phyloP scores from a whole-genome alignment of 2,888 invertebrate species.

The Odontomyia ornata region DNA sequence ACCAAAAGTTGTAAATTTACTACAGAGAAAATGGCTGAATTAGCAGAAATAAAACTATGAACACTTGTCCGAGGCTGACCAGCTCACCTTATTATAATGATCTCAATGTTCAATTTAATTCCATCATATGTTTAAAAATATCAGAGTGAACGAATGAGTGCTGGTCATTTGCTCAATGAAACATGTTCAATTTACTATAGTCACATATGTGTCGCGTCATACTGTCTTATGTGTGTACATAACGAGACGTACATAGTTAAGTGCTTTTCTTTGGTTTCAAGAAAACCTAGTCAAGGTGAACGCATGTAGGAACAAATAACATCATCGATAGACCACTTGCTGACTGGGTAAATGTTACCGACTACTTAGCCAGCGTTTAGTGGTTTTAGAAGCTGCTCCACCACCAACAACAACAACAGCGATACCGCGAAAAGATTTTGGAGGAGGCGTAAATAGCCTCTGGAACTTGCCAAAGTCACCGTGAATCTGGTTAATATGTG shows the following conservation, averaged over 20 bases:
- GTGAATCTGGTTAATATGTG: neutral
- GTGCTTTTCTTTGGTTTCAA: slow-evolving; percentile 2
- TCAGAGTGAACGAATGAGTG: neutral
- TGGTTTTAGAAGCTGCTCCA: neutral
- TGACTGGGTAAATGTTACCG: neutral
- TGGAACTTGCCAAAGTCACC: neutral
- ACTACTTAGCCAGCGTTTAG: neutral
- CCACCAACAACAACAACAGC: neutral
- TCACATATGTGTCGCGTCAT: neutral
- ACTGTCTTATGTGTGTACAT: neutral
- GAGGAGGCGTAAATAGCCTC: slow-evolving; percentile 34
- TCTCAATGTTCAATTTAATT: neutral
- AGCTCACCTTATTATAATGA: neutral
- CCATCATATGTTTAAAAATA: slow-evolving; percentile 15
- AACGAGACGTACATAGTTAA: neutral
- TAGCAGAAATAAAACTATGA: neutral
- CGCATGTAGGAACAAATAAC: slow-evolving; percentile 35
- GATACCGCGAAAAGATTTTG: neutral
- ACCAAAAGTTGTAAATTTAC: neutral
- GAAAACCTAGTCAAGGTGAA: slow-evolving; percentile 42
- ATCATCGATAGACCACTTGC: slow-evolving; percentile 17
- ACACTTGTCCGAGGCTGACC: neutral
- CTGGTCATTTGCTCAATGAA: slow-evolving; percentile 8
- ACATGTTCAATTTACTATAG: neutral
- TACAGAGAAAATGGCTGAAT: neutral